Evolutionary conservation across 2,797 vertebrate genomes (phyloP).

Genomic region (Vespertilio murinus): DNA sequence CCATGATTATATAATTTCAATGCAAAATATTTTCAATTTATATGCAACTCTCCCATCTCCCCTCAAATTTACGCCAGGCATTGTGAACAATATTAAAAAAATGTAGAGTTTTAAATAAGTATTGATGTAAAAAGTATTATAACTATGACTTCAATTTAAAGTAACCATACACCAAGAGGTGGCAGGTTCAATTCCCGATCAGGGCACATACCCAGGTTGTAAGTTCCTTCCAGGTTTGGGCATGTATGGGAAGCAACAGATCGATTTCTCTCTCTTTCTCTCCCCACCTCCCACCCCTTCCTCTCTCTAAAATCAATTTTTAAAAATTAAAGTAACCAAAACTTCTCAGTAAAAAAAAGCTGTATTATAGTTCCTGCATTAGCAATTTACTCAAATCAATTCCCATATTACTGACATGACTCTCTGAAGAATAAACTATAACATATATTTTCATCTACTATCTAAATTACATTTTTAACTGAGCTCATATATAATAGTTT

Average conservation of each 20-base stretch:
- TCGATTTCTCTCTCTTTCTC: too few species aligned
- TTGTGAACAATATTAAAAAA: neutral
- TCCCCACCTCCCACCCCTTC: too few species aligned
- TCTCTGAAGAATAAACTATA: neutral
- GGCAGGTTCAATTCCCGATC: neutral
- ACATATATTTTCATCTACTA: neutral
- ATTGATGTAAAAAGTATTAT: neutral
- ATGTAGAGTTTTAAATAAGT: slow-evolving; percentile 2
- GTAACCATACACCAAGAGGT: neutral
- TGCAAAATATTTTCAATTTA: neutral
- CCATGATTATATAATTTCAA: neutral
- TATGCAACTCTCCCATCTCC: neutral
- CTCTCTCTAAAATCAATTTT: neutral
- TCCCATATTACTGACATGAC: neutral
- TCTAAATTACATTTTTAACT: slow-evolving; percentile 5
- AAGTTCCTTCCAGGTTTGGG: too few species aligned
- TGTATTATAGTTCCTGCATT: neutral
- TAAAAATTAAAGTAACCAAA: neutral
- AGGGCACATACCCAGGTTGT: neutral
- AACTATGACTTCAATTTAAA: slow-evolving; percentile 6
- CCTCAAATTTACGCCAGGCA: slow-evolving; percentile 4
- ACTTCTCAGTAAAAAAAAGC: neutral
- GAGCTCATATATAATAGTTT: neutral
- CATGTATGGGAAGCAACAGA: too few species aligned
- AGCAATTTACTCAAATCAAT: slow-evolving; percentile 3